A percentile compares a stretch with the other conserved stretches of the same genome.
phyloP scores from a whole-genome alignment of 2,888 invertebrate species.

The Eueremaeus valkanovi region DNA sequence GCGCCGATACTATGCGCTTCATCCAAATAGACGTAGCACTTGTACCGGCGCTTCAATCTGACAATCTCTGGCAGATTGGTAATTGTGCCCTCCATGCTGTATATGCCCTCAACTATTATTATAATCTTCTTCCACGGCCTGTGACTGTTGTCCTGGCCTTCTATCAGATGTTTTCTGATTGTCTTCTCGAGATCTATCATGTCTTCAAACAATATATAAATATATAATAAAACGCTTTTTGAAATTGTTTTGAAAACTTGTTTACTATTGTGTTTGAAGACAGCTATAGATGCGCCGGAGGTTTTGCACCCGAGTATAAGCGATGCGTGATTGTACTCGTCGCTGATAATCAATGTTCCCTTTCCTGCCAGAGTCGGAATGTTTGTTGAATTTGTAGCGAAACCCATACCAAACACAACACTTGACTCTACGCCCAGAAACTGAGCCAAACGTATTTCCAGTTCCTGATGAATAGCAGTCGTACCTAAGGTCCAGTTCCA shows the following conservation, averaged over 20 bases:
- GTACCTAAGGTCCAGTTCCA: too few species aligned
- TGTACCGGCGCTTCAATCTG: slow-evolving; percentile 57
- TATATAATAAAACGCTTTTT: neutral
- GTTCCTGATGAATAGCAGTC: slow-evolving; percentile 49
- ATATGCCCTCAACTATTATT: slow-evolving; percentile 53
- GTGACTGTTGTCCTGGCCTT: slow-evolving; percentile 17
- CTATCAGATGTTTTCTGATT: slow-evolving; percentile 8
- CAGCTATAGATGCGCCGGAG: slow-evolving; percentile 56
- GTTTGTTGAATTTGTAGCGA: slow-evolving; percentile 59
- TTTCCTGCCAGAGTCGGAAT: slow-evolving; percentile 56
- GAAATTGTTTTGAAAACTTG: neutral
- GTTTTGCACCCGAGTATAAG: slow-evolving; percentile 57
- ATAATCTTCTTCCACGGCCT: slow-evolving; percentile 40
- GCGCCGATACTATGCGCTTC: slow-evolving; percentile 59
- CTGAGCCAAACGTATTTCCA: slow-evolving; percentile 56
- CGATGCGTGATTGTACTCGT: slow-evolving; percentile 58
- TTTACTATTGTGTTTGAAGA: slow-evolving; percentile 57
- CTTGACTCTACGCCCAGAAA: slow-evolving; percentile 57
- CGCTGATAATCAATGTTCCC: slow-evolving; percentile 57
- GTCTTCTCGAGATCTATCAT: slow-evolving; percentile 29
- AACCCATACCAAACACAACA: slow-evolving; percentile 59
- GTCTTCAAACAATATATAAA: neutral
- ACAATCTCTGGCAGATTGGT: slow-evolving; percentile 56
- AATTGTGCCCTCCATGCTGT: slow-evolving; percentile 60
- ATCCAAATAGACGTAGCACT: slow-evolving; percentile 57